Conservation (phyloP, 2,113 vertebrate species). For the Psilopsiagon aurifrons region DNA sequence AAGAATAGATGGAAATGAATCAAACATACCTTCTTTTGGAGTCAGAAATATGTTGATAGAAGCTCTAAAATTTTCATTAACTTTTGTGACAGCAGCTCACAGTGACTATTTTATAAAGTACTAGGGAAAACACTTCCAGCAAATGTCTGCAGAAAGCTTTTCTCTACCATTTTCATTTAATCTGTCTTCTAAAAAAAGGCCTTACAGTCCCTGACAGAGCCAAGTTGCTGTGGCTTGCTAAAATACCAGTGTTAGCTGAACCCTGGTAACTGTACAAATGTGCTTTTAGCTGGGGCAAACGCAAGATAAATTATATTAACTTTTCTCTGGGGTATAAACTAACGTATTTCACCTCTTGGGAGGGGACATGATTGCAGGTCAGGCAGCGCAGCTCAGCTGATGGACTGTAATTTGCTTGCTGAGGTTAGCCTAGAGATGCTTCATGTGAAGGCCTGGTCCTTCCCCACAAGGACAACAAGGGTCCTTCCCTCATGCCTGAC, state of each 20-base stretch:
- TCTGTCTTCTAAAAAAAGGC: conserved; percentile 33
- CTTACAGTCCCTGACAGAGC: neutral
- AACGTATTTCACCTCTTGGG: neutral
- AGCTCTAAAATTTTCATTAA: conserved; percentile 3
- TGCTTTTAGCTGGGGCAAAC: conserved; percentile 21
- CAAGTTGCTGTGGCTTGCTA: conserved; percentile 41
- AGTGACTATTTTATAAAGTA: neutral
- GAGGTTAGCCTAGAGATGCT: neutral
- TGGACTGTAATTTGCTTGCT: neutral
- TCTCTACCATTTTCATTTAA: conserved; percentile 24
- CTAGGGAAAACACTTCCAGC: neutral
- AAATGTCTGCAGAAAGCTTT: neutral
- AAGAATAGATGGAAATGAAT: neutral
- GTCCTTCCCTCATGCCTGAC: neutral
- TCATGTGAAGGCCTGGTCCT: neutral
- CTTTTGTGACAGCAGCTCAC: neutral
- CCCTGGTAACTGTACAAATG: neutral
- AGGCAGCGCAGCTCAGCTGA: neutral
- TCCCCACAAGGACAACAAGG: neutral
- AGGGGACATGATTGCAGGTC: neutral
- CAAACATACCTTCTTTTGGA: neutral
- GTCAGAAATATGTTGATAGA: conserved; percentile 2
- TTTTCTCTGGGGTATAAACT: neutral
- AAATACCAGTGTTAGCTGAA: conserved; percentile 46
- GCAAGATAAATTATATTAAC: conserved; percentile 10